Evolutionary conservation across 1,140 invertebrate genomes (phyloP), one percentile per base, ranked within the genome.

Genomic region (Rhyacophila brunnea): DNA sequence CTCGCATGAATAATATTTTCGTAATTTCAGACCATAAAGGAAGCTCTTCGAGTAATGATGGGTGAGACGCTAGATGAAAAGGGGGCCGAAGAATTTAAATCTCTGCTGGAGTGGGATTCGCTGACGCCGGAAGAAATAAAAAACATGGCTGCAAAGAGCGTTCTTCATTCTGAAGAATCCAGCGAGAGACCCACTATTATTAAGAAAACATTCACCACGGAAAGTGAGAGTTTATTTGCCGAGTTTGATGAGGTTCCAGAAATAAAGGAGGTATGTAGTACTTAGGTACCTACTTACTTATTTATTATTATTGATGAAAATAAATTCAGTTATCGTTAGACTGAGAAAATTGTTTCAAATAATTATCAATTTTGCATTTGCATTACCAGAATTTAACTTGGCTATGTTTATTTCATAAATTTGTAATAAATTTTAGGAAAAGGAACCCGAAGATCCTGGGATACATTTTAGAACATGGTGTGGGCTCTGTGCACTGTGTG

Each of bases 391-490:
- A n/a, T n/a, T n/a, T n/a, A n/a, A n/a, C n/a, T n/a, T n/a, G n/a
- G n/a, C n/a, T n/a, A n/a, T n/a, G n/a, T n/a, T n/a, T n/a, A n/a
- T n/a, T n/a, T n/a, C n/a, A n/a, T n/a, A n/a, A n/a, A n/a, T n/a
- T n/a, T n/a, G n/a, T n/a, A n/a, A n/a, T n/a, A n/a, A n/a, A 42
- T 43, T 49, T 60, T 11, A 44, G 59, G 62, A 40, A 43, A 44
- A 54, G 42, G 38, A 42, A 38, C 0, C 45, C 6, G 38, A 55
- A 47, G 35, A 50, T 15, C 13, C 51, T 42, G 34, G 46, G n/a
- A 62, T 87, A 14, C 80, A 83, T 68, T 88, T 85, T 67, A 76
- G 83, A 38, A 81, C 79, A 2, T 89, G 86, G 83, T 86, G 85
- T 66, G 85, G 86, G 9, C 68, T 88, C 13, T 87, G 85, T 65